Conservation (phyloP, 2,888 invertebrate genomes). For the Leucozona laternaria region DNA sequence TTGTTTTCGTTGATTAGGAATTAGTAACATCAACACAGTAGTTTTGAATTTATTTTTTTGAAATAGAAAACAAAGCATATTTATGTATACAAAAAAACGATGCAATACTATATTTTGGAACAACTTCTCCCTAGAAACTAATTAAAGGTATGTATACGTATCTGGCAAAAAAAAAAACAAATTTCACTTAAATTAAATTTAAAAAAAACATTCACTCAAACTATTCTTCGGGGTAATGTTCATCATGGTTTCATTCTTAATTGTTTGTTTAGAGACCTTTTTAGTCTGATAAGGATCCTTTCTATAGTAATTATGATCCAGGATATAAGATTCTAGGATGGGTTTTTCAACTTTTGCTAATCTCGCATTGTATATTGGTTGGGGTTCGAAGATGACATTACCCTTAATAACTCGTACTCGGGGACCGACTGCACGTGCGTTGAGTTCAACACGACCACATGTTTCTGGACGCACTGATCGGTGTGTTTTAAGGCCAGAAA, state of each 20-base stretch:
- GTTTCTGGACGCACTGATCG: slow-evolving; percentile 80
- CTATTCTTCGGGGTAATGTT: background rate
- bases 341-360: background rate
- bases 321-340: background rate
- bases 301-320: slow-evolving; percentile 16
- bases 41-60: no score
- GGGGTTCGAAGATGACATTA: slow-evolving; percentile 81
- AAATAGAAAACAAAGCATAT: background rate
- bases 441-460: slow-evolving; percentile 80
- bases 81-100: slow-evolving; percentile 10
- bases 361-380: slow-evolving; percentile 80
- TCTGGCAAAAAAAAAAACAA: slow-evolving; percentile 11
- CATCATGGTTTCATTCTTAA: slow-evolving; percentile 4
- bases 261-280: slow-evolving; percentile 5
- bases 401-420: slow-evolving; percentile 82
- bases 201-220: background rate
- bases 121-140: slow-evolving; percentile 47
- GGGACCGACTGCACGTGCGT: slow-evolving; percentile 81
- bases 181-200: slow-evolving; percentile 1
- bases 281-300: background rate
- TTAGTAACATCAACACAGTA: no score
- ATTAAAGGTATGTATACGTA: slow-evolving; percentile 37
- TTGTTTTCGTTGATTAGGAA: no score
- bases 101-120: slow-evolving; percentile 9
- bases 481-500: slow-evolving; percentile 81